phyloP scores from a whole-genome alignment of 2,113 vertebrate species.

The Phainopepla nitens region DNA sequence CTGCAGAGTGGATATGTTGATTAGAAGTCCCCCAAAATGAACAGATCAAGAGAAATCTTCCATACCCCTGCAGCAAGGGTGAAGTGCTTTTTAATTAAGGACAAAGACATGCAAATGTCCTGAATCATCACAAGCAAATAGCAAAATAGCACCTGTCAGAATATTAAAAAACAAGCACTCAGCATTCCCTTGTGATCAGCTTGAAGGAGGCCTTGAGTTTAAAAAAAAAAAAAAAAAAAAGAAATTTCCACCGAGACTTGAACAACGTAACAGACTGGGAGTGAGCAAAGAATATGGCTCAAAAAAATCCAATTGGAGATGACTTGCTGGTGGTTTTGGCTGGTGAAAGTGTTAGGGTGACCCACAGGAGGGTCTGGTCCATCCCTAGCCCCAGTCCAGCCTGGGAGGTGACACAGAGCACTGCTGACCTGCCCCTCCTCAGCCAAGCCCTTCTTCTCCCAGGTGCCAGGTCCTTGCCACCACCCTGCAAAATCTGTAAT shows the following conservation, averaged over 20 bases:
- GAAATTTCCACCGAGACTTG: not conserved
- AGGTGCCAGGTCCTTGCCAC: not conserved
- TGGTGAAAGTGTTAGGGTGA: rapidly evolving
- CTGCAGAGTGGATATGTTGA: not conserved
- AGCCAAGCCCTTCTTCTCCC: not conserved
- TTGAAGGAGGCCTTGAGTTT: not conserved
- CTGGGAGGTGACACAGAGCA: rapidly evolving
- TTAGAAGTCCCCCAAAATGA: conserved; percentile 40
- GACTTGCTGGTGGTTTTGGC: not conserved
- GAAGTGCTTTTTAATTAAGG: conserved; percentile 59
- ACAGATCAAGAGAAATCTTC: conserved; percentile 34
- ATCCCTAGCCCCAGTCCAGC: not conserved
- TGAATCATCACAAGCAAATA: conserved; percentile 62
- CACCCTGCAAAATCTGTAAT: not conserved
- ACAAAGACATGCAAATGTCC: conserved; percentile 65
- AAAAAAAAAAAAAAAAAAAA: not conserved
- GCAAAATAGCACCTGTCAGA: conserved; percentile 61
- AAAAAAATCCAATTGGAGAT: not conserved
- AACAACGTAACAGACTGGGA: not conserved
- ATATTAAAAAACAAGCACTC: conserved; percentile 58
- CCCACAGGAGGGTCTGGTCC: not conserved
- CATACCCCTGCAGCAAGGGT: conserved; percentile 45
- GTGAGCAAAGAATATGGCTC: not conserved
- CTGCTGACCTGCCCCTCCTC: not conserved
- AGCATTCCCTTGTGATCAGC: conserved; percentile 43